These are phyloP conservation scores for Teleogryllus oceanicus DNA, from an alignment of 2,888 invertebrate species.

Conservation along the genomic window DNA sequence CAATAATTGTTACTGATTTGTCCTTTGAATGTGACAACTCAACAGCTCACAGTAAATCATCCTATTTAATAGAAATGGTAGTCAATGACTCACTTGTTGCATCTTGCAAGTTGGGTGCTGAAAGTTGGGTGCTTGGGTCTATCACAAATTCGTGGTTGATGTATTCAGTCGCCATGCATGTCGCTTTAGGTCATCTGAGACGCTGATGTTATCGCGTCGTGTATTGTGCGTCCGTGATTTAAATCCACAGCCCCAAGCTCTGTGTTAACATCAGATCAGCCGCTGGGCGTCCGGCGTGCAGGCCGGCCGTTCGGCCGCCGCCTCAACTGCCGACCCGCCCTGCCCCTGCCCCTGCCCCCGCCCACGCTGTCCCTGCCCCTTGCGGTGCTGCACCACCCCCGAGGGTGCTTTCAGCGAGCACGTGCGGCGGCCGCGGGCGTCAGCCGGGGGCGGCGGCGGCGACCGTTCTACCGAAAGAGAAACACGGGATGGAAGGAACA, in stretches of 20 bases:
- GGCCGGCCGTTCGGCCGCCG: neutral
- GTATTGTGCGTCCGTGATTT: neutral
- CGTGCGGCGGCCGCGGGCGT: no score
- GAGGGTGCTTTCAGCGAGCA: no score
- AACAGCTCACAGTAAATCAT: no score
- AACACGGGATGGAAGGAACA: neutral
- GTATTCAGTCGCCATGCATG: no score
- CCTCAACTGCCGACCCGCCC: neutral
- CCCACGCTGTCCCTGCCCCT: neutral
- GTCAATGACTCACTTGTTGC: no score
- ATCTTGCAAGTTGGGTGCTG: no score
- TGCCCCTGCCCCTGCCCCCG: neutral
- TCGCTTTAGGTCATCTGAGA: neutral
- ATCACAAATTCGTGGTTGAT: no score
- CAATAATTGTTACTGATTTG: no score
- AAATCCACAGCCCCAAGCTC: constrained; percentile 9
- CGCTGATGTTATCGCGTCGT: neutral
- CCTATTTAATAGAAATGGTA: no score
- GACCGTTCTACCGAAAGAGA: neutral
- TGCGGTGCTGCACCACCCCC: neutral
- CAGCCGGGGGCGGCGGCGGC: neutral
- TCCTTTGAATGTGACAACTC: no score
- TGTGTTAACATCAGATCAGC: neutral
- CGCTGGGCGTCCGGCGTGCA: neutral
- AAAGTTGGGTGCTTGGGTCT: no score